Evolutionary conservation across 2,888 invertebrate species (phyloP), one percentile per base, ranked within the genome.

Genomic region (Leucophenga montana): DNA sequence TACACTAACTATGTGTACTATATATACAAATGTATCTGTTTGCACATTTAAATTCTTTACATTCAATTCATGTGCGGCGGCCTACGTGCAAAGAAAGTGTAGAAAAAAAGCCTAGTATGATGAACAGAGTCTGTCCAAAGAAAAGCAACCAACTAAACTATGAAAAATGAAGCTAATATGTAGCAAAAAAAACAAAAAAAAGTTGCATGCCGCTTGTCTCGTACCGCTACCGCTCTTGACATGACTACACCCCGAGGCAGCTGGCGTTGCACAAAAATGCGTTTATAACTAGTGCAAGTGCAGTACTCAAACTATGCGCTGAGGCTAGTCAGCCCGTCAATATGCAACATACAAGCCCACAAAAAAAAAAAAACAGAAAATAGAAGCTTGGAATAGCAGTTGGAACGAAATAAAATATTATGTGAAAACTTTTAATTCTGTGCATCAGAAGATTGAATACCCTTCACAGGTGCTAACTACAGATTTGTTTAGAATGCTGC

Each of bases 1-100:
- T 27, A 27, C 2, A 27, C 27, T 27, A 27, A 27, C 27, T 27
- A 27, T 27, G 27, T 27, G 27, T 27, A 27, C 27, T 27, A 27
- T 3, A 27, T 27, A 27, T 27, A 27, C 27, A 27, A 3, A 27
- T 80, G 75, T 69, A 80, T 50, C 77, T 81, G 81, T 84, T 81
- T 81, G 77, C 84, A 39, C 39, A 84, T 81, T 84, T 84, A 81
- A 81, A 84, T 84, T 81, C 84, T 81, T 81, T 80, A 81, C 84
- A 81, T 81, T 84, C 83, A 81, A 81, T 84, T 84, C 81, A 84
- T 81, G 83, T 84, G 81, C 81, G 84, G 84, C 80, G 77, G 79
- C 75, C 16, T 74, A 73, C 71, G 68, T 73, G 74, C 50, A 9
- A 16, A 80, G 71, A 78, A 61, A 66, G 3, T 65, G 39, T 67